Base-by-base conservation (phyloP, 2,113 vertebrate species). In the Petrocephalus microphthalmus region DNA sequence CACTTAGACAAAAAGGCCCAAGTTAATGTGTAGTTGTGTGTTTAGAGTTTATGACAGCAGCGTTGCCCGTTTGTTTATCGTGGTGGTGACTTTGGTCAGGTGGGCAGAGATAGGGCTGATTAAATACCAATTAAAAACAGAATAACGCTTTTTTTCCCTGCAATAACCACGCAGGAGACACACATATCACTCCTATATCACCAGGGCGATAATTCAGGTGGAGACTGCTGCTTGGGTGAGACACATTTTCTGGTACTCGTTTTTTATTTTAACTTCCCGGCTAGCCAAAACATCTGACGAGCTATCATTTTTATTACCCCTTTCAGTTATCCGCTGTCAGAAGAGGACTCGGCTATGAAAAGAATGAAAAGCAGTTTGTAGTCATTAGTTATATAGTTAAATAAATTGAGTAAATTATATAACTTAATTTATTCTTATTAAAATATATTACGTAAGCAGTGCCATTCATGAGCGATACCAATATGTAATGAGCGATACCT, bases 21-120 rank as follows among this genome's bases (percentile, higher is more conserved):
- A 54, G 88, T 86, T 89, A 89, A 89, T 89, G 67, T 89, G 67
- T 89, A 86, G 88, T 54, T 86, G 49, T 89, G 33, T 74, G 60
- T 60, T 45, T 33, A 42, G 29, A 86, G 49, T 89, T 89, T 89
- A 89, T 45, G 85, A 82, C 37, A 20, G 67, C 67, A 29, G 22
- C 82, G 51, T 85, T 86, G 57, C 20, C 37, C 56, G 47, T 86
- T 47, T 86, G 29, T 86, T 86, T 78, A 52, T 86, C 20, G 37
- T 86, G 11, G 52, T 60, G 84, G 33, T 49, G 84, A 52, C 88
- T 53, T 67, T 45, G 84, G 81, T 89, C 88, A 86, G 88, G 84
- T 67, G 47, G 15, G 25, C 42, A 45, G 53, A 89, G 64, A 89
- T 89, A 74, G 60, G 20, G 19, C 33, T 78, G 85, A 86, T 89